These are phyloP conservation scores for Tyrannus savana DNA, from an alignment of 2,113 vertebrate genomes.

Conservation along the genomic window DNA sequence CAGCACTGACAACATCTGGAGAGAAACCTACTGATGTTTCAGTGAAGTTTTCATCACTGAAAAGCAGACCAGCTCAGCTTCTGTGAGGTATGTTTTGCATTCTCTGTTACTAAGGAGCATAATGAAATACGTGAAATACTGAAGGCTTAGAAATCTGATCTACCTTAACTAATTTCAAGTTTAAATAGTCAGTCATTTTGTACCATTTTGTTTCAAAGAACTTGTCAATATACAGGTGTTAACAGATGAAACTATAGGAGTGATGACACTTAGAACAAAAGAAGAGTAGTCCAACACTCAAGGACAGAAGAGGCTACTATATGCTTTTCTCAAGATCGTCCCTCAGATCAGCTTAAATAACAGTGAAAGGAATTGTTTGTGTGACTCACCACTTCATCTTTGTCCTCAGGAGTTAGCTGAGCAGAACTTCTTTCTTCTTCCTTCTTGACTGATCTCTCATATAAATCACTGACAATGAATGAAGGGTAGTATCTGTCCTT, in stretches of 20 bases:
- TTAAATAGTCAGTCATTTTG: not conserved
- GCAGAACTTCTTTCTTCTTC: constrained; percentile 83
- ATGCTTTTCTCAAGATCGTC: not conserved
- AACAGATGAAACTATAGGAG: not conserved
- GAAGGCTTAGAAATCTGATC: not conserved
- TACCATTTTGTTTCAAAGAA: not conserved
- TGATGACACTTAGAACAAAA: not conserved
- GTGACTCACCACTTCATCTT: constrained; percentile 85
- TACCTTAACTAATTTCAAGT: not conserved
- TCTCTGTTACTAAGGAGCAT: not conserved
- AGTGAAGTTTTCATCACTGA: not conserved
- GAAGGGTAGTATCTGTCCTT: constrained; percentile 96
- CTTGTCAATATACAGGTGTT: not conserved
- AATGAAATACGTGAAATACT: not conserved
- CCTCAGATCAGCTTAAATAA: not conserved
- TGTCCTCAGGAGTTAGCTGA: constrained; percentile 82
- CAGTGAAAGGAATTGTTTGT: not conserved
- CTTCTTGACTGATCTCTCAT: constrained; percentile 85
- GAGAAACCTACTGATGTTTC: not conserved
- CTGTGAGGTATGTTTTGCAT: not conserved
- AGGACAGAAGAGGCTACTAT: not conserved
- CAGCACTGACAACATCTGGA: not conserved
- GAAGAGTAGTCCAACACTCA: not conserved
- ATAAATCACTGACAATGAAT: constrained; percentile 94
- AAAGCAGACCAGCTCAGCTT: not conserved